Base-by-base conservation (phyloP, 2,888 invertebrate genomes). In the Calliopum simillimum region DNA sequence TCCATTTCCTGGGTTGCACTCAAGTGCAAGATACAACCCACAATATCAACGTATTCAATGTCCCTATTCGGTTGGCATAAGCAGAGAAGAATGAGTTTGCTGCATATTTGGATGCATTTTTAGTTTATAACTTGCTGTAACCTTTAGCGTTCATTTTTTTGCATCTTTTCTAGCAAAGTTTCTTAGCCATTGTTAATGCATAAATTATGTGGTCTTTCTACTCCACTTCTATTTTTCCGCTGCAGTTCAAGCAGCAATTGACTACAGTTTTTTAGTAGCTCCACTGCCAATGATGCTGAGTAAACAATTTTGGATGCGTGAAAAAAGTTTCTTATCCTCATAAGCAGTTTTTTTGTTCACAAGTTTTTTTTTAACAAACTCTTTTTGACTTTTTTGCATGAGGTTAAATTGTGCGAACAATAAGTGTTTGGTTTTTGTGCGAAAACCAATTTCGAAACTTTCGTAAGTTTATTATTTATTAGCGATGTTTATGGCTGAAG, bases 341-440 rank as follows among this genome's bases (percentile, higher is more conserved):
- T 12, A 11, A 23, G 12, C 53, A 23, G 5, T 6, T 2, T 23
- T 53, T 14, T 23, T 53, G 4, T 21, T 21, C 11, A 23, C 16
- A 19, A 19, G 49, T 23, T 4, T 53, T 53, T 19, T 53, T 53
- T 23, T 13, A 14, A 53, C 23, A 14, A 53, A 53, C 53, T 53
- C 53, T 23, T n/a, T n/a, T n/a, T 12, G 23, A 23, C 53, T 53
- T 53, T 53, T 53, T 53, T 23, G 53, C 19, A 13, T 53, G 53
- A 53, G 53, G 53, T 53, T 53, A 53, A 53, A 23, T 53, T 53
- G 5, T 53, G 23, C 53, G 23, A 53, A 53, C 53, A 53, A 53
- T 53, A 53, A 53, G 53, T 53, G 53, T 53, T 53, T n/a, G 23
- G 53, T 53, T 53, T 12, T 53, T 53, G 23, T 53, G 19, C 53